Percentiles rank a stretch among this genome's conserved stretches.
phyloP scores from a whole-genome alignment of 2,888 invertebrate species.

The Xanthia icteritia region DNA sequence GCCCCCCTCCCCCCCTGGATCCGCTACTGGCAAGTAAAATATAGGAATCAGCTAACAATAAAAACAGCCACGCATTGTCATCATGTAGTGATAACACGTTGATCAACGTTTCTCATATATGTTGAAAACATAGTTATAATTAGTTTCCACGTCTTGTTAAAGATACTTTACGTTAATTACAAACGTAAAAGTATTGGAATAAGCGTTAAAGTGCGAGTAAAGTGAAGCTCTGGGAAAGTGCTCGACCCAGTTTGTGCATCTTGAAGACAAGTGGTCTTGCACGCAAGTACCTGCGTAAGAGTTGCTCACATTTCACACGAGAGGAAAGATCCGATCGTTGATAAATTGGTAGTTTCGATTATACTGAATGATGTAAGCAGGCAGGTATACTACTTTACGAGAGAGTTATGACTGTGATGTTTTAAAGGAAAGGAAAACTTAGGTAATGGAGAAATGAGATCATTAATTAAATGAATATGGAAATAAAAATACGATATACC shows the following conservation, averaged over 20 bases:
- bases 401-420: conserved; percentile 14
- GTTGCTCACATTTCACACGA: conserved; percentile 26
- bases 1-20: no score
- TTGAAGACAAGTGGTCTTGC: conserved; percentile 49
- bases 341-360: conserved; percentile 42
- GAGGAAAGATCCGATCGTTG: conserved; percentile 38
- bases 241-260: conserved; percentile 55
- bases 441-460: conserved; percentile 28
- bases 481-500: conserved; percentile 1
- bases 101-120: conserved; percentile 12
- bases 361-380: conserved; percentile 34
- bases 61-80: conserved; percentile 13
- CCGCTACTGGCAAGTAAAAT: not conserved
- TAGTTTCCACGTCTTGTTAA: conserved; percentile 1
- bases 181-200: conserved; percentile 34
- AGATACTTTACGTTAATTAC: conserved; percentile 24
- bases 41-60: not conserved
- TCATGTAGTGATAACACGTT: not conserved
- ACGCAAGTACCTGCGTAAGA: conserved; percentile 34
- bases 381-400: conserved; percentile 6
- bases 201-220: conserved; percentile 49
- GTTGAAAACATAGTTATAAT: conserved; percentile 17
- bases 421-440: conserved; percentile 8
- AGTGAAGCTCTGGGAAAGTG: conserved; percentile 66
- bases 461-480: not conserved